Evolutionary conservation across 2,113 vertebrate genomes (phyloP), one percentile per base, ranked within the genome.

Genomic region (Panthera leo): DNA sequence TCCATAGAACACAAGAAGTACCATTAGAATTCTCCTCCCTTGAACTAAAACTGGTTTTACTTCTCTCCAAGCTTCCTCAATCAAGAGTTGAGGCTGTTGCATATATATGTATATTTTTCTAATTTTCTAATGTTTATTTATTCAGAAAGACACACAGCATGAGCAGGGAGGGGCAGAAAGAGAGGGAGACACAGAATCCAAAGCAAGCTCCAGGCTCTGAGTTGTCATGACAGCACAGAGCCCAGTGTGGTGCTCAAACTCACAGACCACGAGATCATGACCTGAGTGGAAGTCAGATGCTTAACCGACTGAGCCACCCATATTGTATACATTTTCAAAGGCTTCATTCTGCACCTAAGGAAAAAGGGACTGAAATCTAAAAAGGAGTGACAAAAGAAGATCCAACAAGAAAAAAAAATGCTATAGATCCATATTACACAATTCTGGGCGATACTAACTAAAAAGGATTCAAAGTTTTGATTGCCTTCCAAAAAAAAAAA

Each of bases 381-480:
- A 96, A 94, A 92, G 39, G 34, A 63, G 6, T 55, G 34, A 84
- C 45, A 4, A 91, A 93, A 63, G 58, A 85, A 95, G 48, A 86
- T 29, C 15, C 75, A 85, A 73, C 3, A 42, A 83, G 3, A 55
- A 94, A 94, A 51, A 51, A 75, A 90, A 93, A 73, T 55, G 23
- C 34, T 71, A 25, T 29, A 79, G 27, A 48, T 8, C 13, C 34
- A 84, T 21, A 39, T 53, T 61, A 67, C 82, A 89, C 25, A 55
- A 53, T 63, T 85, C 9, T n/a, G n/a, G 19, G 82, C 18, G 29
- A 34, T 25, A 79, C 39, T 89, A 88, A 93, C 63, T 63, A 89
- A 71, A 75, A 63, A 16, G 9, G 23, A 86, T 25, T 53, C 29
- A 61, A 94, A 80, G 58, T 73, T 93, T 18, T 39, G 5, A 70